Percentiles rank a stretch among this genome's conserved stretches.
Evolutionary conservation across 2,797 vertebrate species (phyloP).

Genomic region (Buceros bicornis): DNA sequence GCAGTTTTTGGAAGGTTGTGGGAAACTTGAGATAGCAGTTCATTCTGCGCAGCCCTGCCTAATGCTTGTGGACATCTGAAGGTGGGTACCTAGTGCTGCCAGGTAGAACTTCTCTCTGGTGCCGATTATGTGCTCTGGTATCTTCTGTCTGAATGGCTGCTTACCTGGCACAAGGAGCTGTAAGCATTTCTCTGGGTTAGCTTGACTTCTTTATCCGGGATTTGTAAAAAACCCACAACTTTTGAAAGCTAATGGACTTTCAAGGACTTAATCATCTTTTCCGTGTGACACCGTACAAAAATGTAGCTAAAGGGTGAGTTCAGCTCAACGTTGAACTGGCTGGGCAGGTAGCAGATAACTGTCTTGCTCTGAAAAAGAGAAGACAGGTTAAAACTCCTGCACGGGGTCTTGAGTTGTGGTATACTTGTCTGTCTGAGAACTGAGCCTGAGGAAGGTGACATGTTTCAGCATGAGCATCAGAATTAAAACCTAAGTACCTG

Average conservation of each 20-base stretch:
- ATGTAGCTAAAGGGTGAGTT: neutral
- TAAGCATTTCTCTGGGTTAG: neutral
- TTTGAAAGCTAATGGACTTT: neutral
- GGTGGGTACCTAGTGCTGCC: neutral
- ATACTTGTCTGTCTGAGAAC: neutral
- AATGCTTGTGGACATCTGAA: no score
- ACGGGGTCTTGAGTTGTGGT: rapidly evolving
- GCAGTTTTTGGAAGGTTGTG: neutral
- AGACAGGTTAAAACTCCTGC: neutral
- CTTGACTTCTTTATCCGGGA: neutral
- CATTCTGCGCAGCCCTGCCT: no score
- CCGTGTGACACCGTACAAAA: neutral
- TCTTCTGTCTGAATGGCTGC: neutral
- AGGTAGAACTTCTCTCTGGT: neutral
- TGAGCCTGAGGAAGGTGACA: neutral
- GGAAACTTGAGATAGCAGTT: neutral
- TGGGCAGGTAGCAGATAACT: neutral
- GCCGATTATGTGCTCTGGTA: neutral
- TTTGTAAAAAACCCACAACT: neutral
- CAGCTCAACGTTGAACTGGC: neutral
- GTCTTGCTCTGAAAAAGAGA: neutral
- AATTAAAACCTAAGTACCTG: neutral
- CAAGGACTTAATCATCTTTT: neutral
- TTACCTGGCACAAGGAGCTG: neutral
- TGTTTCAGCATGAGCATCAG: neutral